Evolutionary conservation across 2,888 invertebrate species (phyloP), one percentile per base, ranked within the genome.

Genomic region (Hipparchia sbordonii): DNA sequence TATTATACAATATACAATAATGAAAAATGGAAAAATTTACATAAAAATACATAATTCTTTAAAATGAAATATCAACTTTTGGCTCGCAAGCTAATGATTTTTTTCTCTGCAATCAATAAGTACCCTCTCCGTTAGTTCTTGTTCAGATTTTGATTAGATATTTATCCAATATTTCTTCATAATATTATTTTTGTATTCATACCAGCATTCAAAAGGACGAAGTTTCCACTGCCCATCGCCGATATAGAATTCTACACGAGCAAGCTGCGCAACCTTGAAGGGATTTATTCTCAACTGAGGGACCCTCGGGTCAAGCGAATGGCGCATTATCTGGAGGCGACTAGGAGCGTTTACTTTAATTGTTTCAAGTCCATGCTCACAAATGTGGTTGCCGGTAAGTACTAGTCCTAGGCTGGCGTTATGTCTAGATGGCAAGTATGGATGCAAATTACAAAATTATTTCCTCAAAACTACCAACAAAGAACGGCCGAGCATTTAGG

Each of bases 201-300:
- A 54, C 69, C 76, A 84, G 96, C 95, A 4, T 96, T 97, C 75
- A 95, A 96, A 70, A 94, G 95, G 71, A 96, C 95, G 2, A 94
- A 94, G 72, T 95, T 97, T 87, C 97, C 98, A 0, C 88, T 96
- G 2, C 98, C 98, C 0, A 87, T 85, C 70, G 87, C 94, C 77
- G 97, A 98, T 84, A 92, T 98, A 51, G 95, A 96, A 0, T 98
- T 97, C 89, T 99, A 98, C 97, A 93, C 95, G 70, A 94, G 95
- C 61, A 95, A 98, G 23, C 90, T 97, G 12, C 95, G 95, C 76
- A 98, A 98, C 85, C 90, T 98, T 8, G 97, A 98, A 84, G 97
- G 96, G 59, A 96, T 99, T 72, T 97, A 97, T 82, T 96, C 97
- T 56, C 99, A 99, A 87, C 91, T 98, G 78, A 94, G 96, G n/a